These are phyloP conservation scores for Polia nebulosa DNA, from an alignment of 2,888 invertebrate species.

Conservation along the genomic window DNA sequence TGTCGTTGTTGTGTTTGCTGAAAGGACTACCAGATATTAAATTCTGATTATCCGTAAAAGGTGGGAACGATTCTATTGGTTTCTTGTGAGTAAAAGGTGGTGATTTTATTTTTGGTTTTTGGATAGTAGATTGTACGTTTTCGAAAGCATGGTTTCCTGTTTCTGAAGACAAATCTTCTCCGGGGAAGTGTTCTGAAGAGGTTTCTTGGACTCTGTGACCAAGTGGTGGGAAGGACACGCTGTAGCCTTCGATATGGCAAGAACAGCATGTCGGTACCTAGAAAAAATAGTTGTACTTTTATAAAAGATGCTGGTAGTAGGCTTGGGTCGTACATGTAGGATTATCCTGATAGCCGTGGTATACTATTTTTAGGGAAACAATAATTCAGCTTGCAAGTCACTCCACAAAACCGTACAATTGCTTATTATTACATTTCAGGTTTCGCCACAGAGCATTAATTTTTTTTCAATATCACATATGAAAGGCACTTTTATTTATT, in stretches of 20 bases:
- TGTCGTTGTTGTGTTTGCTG: slow-evolving; percentile 76
- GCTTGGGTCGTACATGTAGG: not conserved
- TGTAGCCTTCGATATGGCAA: slow-evolving; percentile 95
- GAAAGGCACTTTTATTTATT: too few species aligned
- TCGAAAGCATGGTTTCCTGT: slow-evolving; percentile 87
- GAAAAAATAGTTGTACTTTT: slow-evolving; percentile 55
- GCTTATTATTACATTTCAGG: too few species aligned
- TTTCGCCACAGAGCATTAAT: too few species aligned
- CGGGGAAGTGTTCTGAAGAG: slow-evolving; percentile 90
- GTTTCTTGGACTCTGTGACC: slow-evolving; percentile 89
- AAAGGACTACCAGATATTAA: slow-evolving; percentile 82
- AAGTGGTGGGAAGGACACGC: slow-evolving; percentile 92
- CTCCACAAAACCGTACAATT: too few species aligned
- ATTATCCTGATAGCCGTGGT: not conserved
- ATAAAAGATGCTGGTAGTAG: not conserved
- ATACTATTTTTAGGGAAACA: too few species aligned
- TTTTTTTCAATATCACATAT: too few species aligned
- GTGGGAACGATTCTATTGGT: slow-evolving; percentile 80
- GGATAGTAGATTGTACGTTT: slow-evolving; percentile 83
- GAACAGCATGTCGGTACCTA: slow-evolving; percentile 95
- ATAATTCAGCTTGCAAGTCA: too few species aligned
- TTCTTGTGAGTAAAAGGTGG: slow-evolving; percentile 81
- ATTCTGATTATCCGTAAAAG: slow-evolving; percentile 75
- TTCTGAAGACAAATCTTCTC: slow-evolving; percentile 89
- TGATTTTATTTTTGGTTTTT: slow-evolving; percentile 82